Conservation (phyloP, 2,888 invertebrate genomes). For the Drosophila mulleri region DNA sequence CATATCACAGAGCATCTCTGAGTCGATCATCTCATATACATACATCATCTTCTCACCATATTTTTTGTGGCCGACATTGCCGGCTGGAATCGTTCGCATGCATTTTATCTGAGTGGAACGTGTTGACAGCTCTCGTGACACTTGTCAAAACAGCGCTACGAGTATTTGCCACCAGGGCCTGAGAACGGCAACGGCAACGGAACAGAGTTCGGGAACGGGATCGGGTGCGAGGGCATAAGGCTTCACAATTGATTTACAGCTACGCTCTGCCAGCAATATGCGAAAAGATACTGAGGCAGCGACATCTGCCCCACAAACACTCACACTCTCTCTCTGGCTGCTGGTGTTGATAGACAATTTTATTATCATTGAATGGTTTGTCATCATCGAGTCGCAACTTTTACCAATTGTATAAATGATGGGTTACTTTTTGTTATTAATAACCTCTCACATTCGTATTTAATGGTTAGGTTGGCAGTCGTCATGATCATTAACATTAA, state of each 20-base stretch:
- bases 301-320: conserved; percentile 14
- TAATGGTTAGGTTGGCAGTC: conserved; percentile 51
- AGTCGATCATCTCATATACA: conserved; percentile 14
- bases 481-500: conserved; percentile 65
- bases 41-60: conserved; percentile 3
- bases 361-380: conserved; percentile 58
- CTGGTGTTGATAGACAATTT: conserved; percentile 58
- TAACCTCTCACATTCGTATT: conserved; percentile 48
- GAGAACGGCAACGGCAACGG: conserved; percentile 7
- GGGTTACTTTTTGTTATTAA: conserved; percentile 65
- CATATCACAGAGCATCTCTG: conserved; percentile 22
- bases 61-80: background rate
- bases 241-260: conserved; percentile 59
- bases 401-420: conserved; percentile 64
- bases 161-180: conserved; percentile 53
- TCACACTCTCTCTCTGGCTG: background rate
- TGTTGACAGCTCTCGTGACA: conserved; percentile 74
- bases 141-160: conserved; percentile 71
- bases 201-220: background rate
- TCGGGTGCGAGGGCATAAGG: background rate
- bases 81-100: conserved; percentile 19
- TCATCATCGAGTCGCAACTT: conserved; percentile 36
- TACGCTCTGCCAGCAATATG: conserved; percentile 14
- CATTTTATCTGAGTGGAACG: conserved; percentile 51
- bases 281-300: conserved; percentile 21